A percentile compares a stretch with the other conserved stretches of the same genome.
Evolutionary conservation across 2,888 invertebrate species (phyloP).

Genomic region (Hymenopus coronatus): DNA sequence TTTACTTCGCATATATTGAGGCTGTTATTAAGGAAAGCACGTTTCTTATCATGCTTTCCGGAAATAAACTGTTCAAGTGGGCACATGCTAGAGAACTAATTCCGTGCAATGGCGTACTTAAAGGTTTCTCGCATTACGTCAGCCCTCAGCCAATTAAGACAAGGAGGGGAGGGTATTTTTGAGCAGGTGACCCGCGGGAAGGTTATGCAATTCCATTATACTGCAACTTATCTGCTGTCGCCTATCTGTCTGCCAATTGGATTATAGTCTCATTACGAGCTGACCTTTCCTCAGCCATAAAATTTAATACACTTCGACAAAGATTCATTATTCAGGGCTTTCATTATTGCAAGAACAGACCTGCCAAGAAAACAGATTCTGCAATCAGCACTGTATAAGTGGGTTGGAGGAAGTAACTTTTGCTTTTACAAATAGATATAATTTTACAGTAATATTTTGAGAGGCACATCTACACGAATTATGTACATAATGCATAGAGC

Average conservation of each 20-base stretch:
- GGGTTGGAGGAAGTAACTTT: no score
- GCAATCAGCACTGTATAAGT: neutral
- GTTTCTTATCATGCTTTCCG: neutral
- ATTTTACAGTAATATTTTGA: no score
- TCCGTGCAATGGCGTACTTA: neutral
- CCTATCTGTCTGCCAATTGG: neutral
- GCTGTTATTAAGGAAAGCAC: neutral
- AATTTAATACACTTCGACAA: neutral
- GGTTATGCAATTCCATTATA: conserved; percentile 12
- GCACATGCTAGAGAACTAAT: neutral
- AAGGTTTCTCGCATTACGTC: conserved; percentile 5
- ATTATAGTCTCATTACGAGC: neutral
- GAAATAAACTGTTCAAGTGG: neutral
- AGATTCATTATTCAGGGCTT: neutral
- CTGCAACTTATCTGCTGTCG: neutral
- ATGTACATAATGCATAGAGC: no score
- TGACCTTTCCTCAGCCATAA: neutral
- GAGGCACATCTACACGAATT: no score
- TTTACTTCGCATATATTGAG: neutral
- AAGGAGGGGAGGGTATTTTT: neutral
- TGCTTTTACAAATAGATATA: no score
- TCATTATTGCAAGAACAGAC: neutral
- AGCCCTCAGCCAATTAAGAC: conserved; percentile 16
- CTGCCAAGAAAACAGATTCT: neutral
- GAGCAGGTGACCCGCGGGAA: neutral